Evolutionary conservation across 2,113 vertebrate genomes (phyloP).

Genomic region (Rhodinocichla rosea): DNA sequence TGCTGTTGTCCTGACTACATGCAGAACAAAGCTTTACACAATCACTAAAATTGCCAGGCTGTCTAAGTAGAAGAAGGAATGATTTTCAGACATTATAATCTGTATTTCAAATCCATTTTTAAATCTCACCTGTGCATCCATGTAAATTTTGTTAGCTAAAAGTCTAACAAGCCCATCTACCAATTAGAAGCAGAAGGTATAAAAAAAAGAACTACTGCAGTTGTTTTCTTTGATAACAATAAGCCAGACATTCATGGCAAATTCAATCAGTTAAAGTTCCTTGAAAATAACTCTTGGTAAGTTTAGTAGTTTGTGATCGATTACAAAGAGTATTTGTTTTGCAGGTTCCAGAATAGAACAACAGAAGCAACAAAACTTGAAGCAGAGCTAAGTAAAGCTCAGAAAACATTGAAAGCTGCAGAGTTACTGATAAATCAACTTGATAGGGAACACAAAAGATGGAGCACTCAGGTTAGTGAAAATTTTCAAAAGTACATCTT

Average conservation of each 20-base stretch:
- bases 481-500: not conserved
- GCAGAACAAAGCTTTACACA: not conserved
- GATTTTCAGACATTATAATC: not conserved
- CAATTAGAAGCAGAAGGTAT: not conserved
- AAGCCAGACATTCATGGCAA: not conserved
- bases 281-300: not conserved
- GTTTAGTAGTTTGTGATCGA: not conserved
- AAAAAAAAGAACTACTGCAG: not conserved
- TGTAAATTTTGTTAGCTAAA: not conserved
- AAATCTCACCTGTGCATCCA: not conserved
- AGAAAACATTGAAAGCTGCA: slow-evolving; percentile 89
- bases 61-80: not conserved
- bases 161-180: not conserved
- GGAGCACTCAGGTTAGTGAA: slow-evolving; percentile 89
- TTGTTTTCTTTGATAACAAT: not conserved
- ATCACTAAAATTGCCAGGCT: not conserved
- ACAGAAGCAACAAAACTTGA: slow-evolving; percentile 95
- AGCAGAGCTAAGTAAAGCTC: slow-evolving; percentile 89
- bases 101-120: not conserved
- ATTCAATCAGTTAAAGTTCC: not conserved
- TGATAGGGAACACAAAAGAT: slow-evolving; percentile 90
- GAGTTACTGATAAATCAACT: slow-evolving; percentile 90
- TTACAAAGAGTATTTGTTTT: slow-evolving; percentile 14
- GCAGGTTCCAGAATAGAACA: slow-evolving; percentile 92
- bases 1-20: not conserved